Evolutionary conservation across 2,797 vertebrate species (phyloP).

Genomic region (Sebastes itinus): DNA sequence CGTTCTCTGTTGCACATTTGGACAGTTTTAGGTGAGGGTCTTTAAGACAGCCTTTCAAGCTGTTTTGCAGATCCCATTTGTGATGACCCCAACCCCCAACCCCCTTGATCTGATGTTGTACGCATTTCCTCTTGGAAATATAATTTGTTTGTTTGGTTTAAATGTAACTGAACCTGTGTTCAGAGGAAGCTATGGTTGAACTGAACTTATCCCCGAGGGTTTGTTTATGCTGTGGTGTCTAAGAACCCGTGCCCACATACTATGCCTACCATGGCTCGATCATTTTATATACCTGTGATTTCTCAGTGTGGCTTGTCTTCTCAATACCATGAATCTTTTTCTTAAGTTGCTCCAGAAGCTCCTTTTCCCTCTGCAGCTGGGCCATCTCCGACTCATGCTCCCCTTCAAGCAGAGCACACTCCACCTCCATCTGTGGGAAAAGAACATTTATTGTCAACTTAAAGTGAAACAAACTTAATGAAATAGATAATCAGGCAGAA

Average conservation of each 20-base stretch:
- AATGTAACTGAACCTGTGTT: constrained; percentile 3
- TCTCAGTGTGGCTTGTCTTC: constrained; percentile 84
- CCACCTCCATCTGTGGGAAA: constrained; percentile 91
- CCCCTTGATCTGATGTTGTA: not conserved
- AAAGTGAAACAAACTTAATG: not conserved
- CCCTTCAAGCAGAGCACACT: constrained; percentile 93
- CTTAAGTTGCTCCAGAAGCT: constrained; percentile 91
- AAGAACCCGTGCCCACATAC: not conserved
- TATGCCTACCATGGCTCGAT: not conserved
- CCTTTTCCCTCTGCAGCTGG: constrained; percentile 92
- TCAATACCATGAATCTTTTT: constrained; percentile 87
- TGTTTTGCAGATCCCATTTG: not conserved
- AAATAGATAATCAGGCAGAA: not conserved
- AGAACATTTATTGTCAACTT: not conserved
- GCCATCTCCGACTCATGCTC: constrained; percentile 92
- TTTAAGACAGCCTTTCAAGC: not conserved
- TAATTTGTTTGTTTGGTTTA: constrained; percentile 32
- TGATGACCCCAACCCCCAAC: not conserved
- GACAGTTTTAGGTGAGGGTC: not conserved
- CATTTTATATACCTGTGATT: constrained; percentile 83
- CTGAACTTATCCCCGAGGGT: not conserved
- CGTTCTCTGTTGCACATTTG: not conserved
- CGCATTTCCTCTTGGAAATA: constrained; percentile 14
- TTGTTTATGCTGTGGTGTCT: not conserved
- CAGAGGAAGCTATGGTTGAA: constrained; percentile 11